Conservation (phyloP, 1,140 invertebrate genomes). For the Drosophila micromelanica region DNA sequence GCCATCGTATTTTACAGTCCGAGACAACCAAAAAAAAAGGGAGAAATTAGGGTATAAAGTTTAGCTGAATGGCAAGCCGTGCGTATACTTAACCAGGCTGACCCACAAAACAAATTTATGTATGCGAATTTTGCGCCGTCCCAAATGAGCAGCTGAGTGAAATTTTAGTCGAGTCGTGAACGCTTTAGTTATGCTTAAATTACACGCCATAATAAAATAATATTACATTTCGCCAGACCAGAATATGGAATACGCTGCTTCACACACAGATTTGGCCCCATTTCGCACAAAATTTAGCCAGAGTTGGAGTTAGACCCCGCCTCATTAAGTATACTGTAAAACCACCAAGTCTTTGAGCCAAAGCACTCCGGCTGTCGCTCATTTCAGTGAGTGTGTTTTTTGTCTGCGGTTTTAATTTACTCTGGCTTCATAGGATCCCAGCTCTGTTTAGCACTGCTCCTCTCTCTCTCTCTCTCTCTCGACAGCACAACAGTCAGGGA, state of each 20-base stretch:
- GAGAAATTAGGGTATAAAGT: conserved; percentile 16
- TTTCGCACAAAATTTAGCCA: conserved; percentile 13
- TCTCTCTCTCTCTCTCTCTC: not conserved
- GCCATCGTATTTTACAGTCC: conserved; percentile 54
- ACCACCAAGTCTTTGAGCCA: conserved; percentile 58
- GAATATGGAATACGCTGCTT: too few species aligned
- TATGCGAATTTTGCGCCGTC: conserved; percentile 32
- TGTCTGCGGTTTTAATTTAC: conserved; percentile 75
- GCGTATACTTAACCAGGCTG: conserved; percentile 64
- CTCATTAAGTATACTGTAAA: conserved; percentile 49
- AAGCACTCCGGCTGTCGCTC: conserved; percentile 42
- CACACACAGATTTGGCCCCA: conserved; percentile 33
- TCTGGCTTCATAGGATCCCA: conserved; percentile 51
- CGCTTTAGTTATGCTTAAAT: conserved; percentile 50
- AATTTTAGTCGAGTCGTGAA: conserved; percentile 49
- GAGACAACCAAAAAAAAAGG: conserved; percentile 3
- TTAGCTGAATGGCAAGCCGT: conserved; percentile 60
- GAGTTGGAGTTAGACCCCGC: conserved; percentile 7
- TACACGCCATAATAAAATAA: conserved; percentile 53
- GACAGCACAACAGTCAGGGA: conserved; percentile 47
- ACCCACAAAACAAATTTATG: conserved; percentile 38
- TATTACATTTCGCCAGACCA: conserved; percentile 35
- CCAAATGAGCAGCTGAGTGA: conserved; percentile 53
- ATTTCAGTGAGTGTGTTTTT: conserved; percentile 49
- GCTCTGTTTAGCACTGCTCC: conserved; percentile 5